Conservation (phyloP, 2,888 invertebrate species). For the Lasius platythorax region DNA sequence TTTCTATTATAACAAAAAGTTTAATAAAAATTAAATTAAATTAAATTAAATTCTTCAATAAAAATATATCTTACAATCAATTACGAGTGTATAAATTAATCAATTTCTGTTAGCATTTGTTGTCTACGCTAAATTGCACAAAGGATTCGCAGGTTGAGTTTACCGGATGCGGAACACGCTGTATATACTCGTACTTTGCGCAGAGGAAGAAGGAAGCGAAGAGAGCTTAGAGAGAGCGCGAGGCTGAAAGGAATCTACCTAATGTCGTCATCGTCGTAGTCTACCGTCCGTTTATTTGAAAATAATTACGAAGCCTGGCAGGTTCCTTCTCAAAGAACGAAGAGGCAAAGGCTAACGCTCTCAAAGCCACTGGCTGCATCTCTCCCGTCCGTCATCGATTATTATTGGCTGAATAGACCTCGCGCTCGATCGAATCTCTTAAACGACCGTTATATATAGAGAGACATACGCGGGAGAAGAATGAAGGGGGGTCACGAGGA, state of each 20-base stretch:
- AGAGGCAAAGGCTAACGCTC: conserved; percentile 40
- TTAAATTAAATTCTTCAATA: not conserved
- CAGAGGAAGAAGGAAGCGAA: not conserved
- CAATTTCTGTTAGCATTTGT: not conserved
- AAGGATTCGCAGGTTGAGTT: not conserved
- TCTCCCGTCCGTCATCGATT: conserved; percentile 29
- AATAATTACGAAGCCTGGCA: conserved; percentile 28
- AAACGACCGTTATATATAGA: not conserved
- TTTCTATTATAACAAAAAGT: too few relatives aligned
- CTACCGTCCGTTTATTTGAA: conserved; percentile 26
- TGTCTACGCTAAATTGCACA: not conserved
- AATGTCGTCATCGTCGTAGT: not conserved
- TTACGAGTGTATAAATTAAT: not conserved
- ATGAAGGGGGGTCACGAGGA: not conserved
- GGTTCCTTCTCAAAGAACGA: conserved; percentile 33
- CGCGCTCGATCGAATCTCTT: conserved; percentile 41
- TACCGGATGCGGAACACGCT: not conserved
- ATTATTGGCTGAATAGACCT: conserved; percentile 48
- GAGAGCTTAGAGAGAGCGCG: not conserved
- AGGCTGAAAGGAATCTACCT: conserved; percentile 4
- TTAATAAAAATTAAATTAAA: too few relatives aligned
- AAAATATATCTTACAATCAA: not conserved
- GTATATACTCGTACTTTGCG: not conserved
- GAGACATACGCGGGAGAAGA: not conserved
- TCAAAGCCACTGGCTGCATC: conserved; percentile 24